phyloP scores from a whole-genome alignment of 2,888 invertebrate species.

The Ophion slaviceki region DNA sequence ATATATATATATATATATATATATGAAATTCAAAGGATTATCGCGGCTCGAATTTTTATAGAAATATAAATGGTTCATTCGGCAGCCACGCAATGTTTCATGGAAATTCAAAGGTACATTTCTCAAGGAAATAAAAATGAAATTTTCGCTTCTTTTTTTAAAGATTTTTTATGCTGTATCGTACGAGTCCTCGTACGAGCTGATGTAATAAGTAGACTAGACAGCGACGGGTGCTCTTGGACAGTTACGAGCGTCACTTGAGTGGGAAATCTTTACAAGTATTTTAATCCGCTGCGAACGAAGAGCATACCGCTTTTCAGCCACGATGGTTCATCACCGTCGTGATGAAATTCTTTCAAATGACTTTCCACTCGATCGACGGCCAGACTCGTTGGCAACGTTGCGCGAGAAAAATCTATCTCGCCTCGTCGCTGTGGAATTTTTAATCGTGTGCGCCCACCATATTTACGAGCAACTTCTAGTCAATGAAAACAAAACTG shows the following conservation, averaged over 20 bases:
- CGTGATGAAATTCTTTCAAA: not conserved
- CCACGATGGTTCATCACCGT: not conserved
- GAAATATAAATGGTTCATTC: conserved; percentile 75
- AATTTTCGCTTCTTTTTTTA: conserved; percentile 32
- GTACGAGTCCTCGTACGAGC: conserved; percentile 30
- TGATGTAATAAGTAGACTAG: conserved; percentile 45
- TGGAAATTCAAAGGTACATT: conserved; percentile 36
- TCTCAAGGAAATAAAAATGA: conserved; percentile 20
- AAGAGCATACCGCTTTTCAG: not conserved
- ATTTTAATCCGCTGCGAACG: not conserved
- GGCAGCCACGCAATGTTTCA: conserved; percentile 68
- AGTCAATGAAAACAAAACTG: conserved; percentile 49
- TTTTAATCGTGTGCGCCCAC: conserved; percentile 14
- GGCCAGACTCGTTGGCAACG: not conserved
- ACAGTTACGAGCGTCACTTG: not conserved
- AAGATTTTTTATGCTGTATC: conserved; percentile 47
- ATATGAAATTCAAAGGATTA: conserved; percentile 53
- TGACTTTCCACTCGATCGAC: not conserved
- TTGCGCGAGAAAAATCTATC: not conserved
- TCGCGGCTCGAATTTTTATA: conserved; percentile 77
- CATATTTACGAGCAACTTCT: conserved; percentile 43
- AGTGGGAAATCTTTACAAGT: conserved; percentile 22
- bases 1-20: conserved; percentile 25
- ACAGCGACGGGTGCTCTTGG: conserved; percentile 47
- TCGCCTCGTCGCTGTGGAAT: conserved; percentile 1